Percentiles rank a stretch among this genome's conserved stretches.
Conservation (phyloP, 1,140 invertebrate species). For the Drosophila jambulina region DNA sequence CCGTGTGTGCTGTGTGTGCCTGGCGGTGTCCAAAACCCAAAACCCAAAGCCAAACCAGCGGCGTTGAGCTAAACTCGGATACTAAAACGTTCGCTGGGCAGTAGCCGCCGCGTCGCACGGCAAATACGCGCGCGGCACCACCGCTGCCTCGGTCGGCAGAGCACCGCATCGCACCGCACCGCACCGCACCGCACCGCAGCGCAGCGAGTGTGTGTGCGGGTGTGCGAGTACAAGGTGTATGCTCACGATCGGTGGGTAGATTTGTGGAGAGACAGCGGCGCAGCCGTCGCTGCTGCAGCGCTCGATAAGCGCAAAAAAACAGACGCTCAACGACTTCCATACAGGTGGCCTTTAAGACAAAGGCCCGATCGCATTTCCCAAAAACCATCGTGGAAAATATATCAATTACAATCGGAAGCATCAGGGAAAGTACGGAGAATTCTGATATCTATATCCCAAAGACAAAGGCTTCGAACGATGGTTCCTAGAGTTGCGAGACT, state of each 20-base stretch:
- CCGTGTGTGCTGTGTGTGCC: constrained; percentile 4
- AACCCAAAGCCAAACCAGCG: constrained; percentile 55
- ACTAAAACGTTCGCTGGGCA: constrained; percentile 63
- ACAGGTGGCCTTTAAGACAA: constrained; percentile 3
- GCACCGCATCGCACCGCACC: not conserved
- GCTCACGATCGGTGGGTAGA: constrained; percentile 9
- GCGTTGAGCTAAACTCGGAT: constrained; percentile 77
- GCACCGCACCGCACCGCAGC: not conserved
- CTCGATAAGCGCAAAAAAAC: constrained; percentile 9
- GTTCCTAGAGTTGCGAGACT: not conserved
- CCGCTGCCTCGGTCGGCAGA: constrained; percentile 3
- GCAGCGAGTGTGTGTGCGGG: not conserved
- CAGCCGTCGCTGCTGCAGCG: constrained; percentile 2
- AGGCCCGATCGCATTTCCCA: constrained; percentile 2
- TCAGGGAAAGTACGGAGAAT: not conserved
- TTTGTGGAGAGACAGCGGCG: not conserved
- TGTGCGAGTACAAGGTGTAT: constrained; percentile 2
- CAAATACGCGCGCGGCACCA: constrained; percentile 18
- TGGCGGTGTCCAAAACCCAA: constrained; percentile 31
- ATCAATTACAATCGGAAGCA: not conserved
- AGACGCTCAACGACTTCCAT: constrained; percentile 3
- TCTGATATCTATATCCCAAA: too few relatives aligned
- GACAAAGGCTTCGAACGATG: not conserved
- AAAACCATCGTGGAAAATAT: not conserved
- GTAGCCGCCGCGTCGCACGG: constrained; percentile 30